Conservation (phyloP, 2,888 invertebrate species). For the Mythimna loreyi region DNA sequence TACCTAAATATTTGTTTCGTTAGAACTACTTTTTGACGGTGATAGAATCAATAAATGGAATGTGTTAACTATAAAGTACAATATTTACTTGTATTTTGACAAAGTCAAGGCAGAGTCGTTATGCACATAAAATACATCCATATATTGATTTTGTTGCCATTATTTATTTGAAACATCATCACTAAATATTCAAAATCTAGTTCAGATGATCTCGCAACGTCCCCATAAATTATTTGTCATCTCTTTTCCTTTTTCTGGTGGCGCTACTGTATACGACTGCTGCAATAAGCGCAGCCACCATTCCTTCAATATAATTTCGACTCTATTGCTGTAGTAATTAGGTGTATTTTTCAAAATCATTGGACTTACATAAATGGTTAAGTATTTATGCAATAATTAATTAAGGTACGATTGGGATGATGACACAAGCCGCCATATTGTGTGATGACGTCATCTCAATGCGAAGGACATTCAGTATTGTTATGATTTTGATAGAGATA, state of each 20-base stretch:
- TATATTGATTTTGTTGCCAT: conserved; percentile 30
- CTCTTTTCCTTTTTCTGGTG: conserved; percentile 47
- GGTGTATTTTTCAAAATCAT: conserved; percentile 59
- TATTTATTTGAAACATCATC: conserved; percentile 8
- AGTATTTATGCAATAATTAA: conserved; percentile 67
- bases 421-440: conserved; percentile 57
- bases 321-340: conserved; percentile 46
- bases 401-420: conserved; percentile 57
- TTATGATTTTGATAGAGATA: conserved; percentile 55
- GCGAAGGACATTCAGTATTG: conserved; percentile 55
- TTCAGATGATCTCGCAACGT: conserved; percentile 62
- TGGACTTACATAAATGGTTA: conserved; percentile 52
- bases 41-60: conserved; percentile 8
- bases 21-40: conserved; percentile 24
- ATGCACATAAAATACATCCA: background rate
- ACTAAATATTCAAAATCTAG: conserved; percentile 33
- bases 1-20: conserved; percentile 36
- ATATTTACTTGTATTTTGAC: background rate
- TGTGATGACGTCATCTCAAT: conserved; percentile 51
- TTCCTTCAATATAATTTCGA: conserved; percentile 47
- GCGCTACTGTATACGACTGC: conserved; percentile 65
- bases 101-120: background rate
- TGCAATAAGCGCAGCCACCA: conserved; percentile 61
- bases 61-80: background rate
- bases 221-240: conserved; percentile 40